Percentiles rank a stretch among this genome's conserved stretches.
Conservation (phyloP, 2,113 vertebrate species). For the Nansenia antarctica region DNA sequence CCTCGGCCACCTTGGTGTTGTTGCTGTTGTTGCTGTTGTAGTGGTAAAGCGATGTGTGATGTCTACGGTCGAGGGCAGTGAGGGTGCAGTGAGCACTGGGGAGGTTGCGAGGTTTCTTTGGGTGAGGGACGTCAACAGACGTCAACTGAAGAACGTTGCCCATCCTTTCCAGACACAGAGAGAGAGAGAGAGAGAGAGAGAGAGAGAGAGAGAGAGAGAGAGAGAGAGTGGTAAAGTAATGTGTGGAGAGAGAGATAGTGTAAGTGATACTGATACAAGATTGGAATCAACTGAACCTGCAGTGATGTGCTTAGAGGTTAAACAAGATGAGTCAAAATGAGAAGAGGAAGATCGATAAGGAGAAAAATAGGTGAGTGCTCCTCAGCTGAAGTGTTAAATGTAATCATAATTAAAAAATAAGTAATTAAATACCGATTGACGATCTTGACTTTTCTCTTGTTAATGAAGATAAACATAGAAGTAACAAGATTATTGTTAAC, state of each 20-base stretch:
- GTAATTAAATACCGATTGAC: too few species aligned
- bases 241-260: neutral
- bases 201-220: neutral
- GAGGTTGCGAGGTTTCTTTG: neutral
- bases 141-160: slow-evolving; percentile 20
- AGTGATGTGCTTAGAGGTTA: neutral
- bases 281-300: neutral
- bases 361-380: neutral
- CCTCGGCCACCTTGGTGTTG: neutral
- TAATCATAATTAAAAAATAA: too few species aligned
- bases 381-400: too few species aligned
- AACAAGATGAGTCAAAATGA: too few species aligned
- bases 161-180: neutral
- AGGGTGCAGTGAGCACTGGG: neutral
- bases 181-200: neutral
- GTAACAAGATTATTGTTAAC: slow-evolving; percentile 49
- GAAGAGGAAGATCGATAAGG: too few species aligned
- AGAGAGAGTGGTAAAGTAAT: neutral
- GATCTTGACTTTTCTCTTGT: too few species aligned
- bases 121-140: slow-evolving; percentile 3
- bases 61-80: neutral
- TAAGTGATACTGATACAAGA: neutral
- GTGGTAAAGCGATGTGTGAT: too few species aligned
- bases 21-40: slow-evolving; percentile 23
- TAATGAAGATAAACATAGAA: slow-evolving; percentile 4